Evolutionary conservation across 2,797 vertebrate species (phyloP), one percentile per base, ranked within the genome.

Genomic region (Mormyrops attenuatus): DNA sequence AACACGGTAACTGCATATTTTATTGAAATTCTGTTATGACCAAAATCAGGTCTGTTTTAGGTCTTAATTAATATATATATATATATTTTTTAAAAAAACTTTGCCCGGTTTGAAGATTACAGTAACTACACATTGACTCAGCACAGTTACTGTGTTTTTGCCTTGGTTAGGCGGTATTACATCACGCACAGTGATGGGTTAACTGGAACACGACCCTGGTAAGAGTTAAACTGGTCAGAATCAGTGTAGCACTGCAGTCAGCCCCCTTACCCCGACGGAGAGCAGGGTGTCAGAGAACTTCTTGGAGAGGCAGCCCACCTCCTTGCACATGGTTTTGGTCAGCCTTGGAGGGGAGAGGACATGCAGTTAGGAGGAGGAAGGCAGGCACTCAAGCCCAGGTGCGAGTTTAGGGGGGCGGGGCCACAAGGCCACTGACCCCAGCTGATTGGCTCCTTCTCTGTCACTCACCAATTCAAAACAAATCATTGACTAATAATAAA

Each of bases 321-420:
- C 98, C 91, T 97, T 98, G 94, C 98, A 98, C 99, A 99, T 99
- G 89, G 98, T 97, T 91, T 94, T 94, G 30, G 98, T 98, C 94
- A 99, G 95, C 94, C 98, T 89, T 96, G 92, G 55, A 11, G 22
- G 9, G 41, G 1, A 44, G 2, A n/a, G 30, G 30, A 44, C 53
- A n/a, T 8, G 17, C 15, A 17, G 50, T 87, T 41, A 77, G 11
- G 11, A 66, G 66, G 63, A 13, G 38, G 17, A 80, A 4, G 17
- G 73, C 5, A 80, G 41, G 73, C 34, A n/a, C 6, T 44, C 38
- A 17, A n/a, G 20, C 73, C 73, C 6, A n/a, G 41, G 73, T 9
- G 5, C 3, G 17, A 13, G 41, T 15, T 17, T 15, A 38, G 30
- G 63, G n/a, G 30, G 66, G 9, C 9, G 26, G 66, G 66, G 13